Evolutionary conservation across 2,797 vertebrate genomes (phyloP), one percentile per base, ranked within the genome.

Genomic region (Lacerta agilis): DNA sequence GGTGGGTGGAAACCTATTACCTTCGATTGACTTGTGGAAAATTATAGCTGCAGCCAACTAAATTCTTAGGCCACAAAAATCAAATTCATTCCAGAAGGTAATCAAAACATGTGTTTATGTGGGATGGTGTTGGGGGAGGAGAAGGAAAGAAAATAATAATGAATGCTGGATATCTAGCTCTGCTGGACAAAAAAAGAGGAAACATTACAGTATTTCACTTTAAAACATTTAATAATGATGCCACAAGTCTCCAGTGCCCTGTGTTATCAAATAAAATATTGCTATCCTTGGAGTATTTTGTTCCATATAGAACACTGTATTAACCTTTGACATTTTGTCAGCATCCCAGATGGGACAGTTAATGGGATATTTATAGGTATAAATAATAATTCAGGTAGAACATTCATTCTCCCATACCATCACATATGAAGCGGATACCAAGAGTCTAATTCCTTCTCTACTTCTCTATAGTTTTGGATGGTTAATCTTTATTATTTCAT

Each of bases 41-140:
- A 89, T 27, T 23, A 49, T 58, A 89, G 3, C 38, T 79, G 76
- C 86, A 92, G 92, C 85, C 85, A 90, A 79, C 82, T 9, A 61
- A 91, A 76, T 81, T 79, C 55, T 71, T 0, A 0, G 78, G 86
- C 85, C 82, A 88, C 88, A 79, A 85, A 69, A 0, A 9, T 45
- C 82, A 69, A 76, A 43, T 69, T 49, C 82, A 88, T 71, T 82
- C 82, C 83, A 87, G 92, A 85, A 73, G 0, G 5, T 69, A 88
- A 45, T 0, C 45, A 82, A 66, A 27, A 29, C 9, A 43, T 0
- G 33, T 86, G 76, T 25, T 20, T 89, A 82, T 49, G 36, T 0
- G 0, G 49, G 36, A 58, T 84, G 29, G 23, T 66, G 23, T 27
- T 55, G 49, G 49, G 49, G 23, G n/a, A n/a, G 69, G 20, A 84